Evolutionary conservation across 1,140 invertebrate species (phyloP).

Genomic region (Macrotrachela quadricornifera): DNA sequence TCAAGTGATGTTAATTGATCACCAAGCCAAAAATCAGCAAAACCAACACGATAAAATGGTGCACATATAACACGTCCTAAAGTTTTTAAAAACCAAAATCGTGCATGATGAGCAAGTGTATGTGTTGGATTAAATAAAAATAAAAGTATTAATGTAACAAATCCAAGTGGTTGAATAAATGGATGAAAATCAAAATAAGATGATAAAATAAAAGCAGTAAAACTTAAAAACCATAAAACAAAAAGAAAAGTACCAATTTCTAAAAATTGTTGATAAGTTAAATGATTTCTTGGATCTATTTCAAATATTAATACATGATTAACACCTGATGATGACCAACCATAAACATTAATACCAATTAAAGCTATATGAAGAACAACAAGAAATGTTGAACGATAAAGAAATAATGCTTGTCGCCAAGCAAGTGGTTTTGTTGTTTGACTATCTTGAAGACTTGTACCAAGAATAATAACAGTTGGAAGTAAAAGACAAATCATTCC

Average conservation of each 20-base stretch:
- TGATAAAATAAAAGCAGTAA: conserved; percentile 22
- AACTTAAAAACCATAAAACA: conserved; percentile 72
- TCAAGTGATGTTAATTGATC: conserved; percentile 88
- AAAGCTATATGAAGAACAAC: conserved; percentile 79
- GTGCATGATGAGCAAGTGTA: background rate
- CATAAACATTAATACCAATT: conserved; percentile 86
- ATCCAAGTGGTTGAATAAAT: conserved; percentile 2
- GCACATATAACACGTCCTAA: conserved; percentile 40
- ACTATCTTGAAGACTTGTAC: background rate
- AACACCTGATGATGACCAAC: conserved; percentile 90
- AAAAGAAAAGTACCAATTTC: conserved; percentile 75
- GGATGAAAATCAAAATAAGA: background rate
- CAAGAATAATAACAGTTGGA: background rate
- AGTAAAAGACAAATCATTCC: background rate
- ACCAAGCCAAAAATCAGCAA: conserved; percentile 98
- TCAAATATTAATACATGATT: conserved; percentile 99
- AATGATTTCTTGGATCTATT: conserved; percentile 82
- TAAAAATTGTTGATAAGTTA: conserved; percentile 79
- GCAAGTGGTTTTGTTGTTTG: conserved; percentile 7
- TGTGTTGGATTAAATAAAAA: conserved; percentile 5
- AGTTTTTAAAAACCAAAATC: background rate
- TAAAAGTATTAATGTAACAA: conserved; percentile 2
- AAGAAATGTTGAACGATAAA: conserved; percentile 77
- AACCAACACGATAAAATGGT: conserved; percentile 80
- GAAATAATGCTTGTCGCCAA: conserved; percentile 31